Base-by-base conservation (phyloP, 2,888 invertebrate genomes). In the Oxystoma pomonae region DNA sequence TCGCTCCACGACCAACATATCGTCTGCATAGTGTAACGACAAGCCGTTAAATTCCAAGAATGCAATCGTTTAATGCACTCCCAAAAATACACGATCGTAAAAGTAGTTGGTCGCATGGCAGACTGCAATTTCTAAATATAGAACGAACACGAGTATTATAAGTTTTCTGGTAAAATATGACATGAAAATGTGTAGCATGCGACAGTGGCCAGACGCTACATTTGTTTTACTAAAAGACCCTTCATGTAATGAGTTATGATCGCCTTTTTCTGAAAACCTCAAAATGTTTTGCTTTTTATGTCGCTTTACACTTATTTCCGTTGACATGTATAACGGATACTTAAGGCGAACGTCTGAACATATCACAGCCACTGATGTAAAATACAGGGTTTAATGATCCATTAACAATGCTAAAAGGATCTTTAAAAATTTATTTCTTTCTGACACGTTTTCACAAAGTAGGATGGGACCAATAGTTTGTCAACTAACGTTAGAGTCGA, bases 51-150 rank as follows among this genome's bases (percentile, higher is more conserved):
- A 35, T 35, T 35, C 35, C 35, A 35, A 35, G 35, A 35, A 35
- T 35, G 35, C 35, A 35, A 35, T 35, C 35, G 12, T 35, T 35
- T 35, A 35, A 35, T 35, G 35, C 35, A 35, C 35, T 35, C 35
- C 35, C 35, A 35, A 35, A 35, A 35, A 35, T 35, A 35, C 12
- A 35, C 35, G 12, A 35, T 7, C 35, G 12, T 35, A 35, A 35
- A 35, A 35, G 35, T 35, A 35, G 35, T 35, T 35, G 35, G 66
- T 70, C 64, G 69, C 70, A 71, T 68, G 70, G 69, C 67, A 69
- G 63, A 68, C 71, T 68, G 72, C 71, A 71, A 74, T 74, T 73
- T 74, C 74, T 74, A 74, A 75, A 74, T 74, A 72, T 73, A 70
- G 62, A 71, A 35, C 35, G 35, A 12, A 35, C 35, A 35, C 35